Percentiles rank a stretch among this genome's conserved stretches.
Evolutionary conservation across 2,113 vertebrate species (phyloP).

Genomic region (Ranitomeya imitator): DNA sequence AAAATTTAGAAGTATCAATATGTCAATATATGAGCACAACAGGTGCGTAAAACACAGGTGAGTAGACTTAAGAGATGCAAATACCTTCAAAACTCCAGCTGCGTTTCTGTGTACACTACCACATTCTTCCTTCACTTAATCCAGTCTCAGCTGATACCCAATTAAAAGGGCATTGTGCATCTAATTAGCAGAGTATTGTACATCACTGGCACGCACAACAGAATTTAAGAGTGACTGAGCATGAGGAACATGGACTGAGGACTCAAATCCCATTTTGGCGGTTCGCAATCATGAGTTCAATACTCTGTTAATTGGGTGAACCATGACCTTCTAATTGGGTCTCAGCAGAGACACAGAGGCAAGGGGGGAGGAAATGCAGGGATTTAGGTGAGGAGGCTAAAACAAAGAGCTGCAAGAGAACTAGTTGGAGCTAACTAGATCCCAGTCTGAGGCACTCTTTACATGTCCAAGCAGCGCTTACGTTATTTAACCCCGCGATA

Average conservation of each 20-base stretch:
- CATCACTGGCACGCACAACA: constrained; percentile 50
- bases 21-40: neutral
- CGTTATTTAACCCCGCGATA: neutral
- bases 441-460: constrained; percentile 6
- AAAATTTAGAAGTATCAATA: neutral
- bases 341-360: constrained; percentile 34
- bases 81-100: neutral
- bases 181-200: constrained; percentile 55
- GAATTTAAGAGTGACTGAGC: constrained; percentile 54
- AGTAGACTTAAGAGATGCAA: constrained; percentile 43
- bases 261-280: constrained; percentile 56
- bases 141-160: constrained; percentile 48
- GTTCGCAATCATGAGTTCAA: constrained; percentile 54
- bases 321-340: constrained; percentile 56
- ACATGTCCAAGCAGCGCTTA: neutral
- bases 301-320: constrained; percentile 57
- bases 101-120: constrained; percentile 11
- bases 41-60: neutral
- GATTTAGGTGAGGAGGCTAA: constrained; percentile 45
- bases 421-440: constrained; percentile 27
- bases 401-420: constrained; percentile 30
- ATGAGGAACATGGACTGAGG: constrained; percentile 40
- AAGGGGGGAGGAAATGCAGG: neutral
- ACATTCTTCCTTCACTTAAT: constrained; percentile 44
- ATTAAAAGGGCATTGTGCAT: constrained; percentile 53